Evolutionary conservation across 2,113 vertebrate genomes (phyloP).

Genomic region (Callorhinus ursinus): DNA sequence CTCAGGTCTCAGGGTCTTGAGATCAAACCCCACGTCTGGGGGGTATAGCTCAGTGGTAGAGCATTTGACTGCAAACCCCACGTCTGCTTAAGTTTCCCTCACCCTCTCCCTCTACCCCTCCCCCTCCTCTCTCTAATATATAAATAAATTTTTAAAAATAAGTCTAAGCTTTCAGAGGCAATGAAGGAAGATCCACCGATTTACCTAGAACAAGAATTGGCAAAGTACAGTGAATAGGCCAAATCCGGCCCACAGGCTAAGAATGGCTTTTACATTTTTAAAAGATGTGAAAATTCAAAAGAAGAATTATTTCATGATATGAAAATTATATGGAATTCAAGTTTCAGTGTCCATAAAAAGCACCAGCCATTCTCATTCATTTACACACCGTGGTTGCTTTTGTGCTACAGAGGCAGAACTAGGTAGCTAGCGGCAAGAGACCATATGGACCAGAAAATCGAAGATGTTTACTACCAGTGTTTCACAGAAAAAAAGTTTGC

Average conservation of each 20-base stretch:
- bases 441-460: not conserved
- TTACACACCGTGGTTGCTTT: not conserved
- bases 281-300: not conserved
- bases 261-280: not conserved
- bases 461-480: not conserved
- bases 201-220: not conserved
- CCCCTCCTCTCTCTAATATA: not conserved
- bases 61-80: no score
- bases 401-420: not conserved
- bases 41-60: no score
- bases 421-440: not conserved
- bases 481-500: not conserved
- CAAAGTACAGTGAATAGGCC: not conserved
- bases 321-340: conserved; percentile 6
- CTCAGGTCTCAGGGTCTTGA: not conserved
- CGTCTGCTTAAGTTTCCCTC: not conserved
- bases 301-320: not conserved
- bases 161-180: not conserved
- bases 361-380: not conserved
- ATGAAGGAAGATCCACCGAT: conserved; percentile 25
- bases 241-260: not conserved
- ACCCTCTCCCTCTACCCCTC: not conserved
- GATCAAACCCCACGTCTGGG: not conserved
- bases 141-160: not conserved
- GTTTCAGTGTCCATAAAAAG: not conserved